Evolutionary conservation across 64 coral and sea anemone genomes (phyloP).

Genomic region (Pocillopora damicornis): DNA sequence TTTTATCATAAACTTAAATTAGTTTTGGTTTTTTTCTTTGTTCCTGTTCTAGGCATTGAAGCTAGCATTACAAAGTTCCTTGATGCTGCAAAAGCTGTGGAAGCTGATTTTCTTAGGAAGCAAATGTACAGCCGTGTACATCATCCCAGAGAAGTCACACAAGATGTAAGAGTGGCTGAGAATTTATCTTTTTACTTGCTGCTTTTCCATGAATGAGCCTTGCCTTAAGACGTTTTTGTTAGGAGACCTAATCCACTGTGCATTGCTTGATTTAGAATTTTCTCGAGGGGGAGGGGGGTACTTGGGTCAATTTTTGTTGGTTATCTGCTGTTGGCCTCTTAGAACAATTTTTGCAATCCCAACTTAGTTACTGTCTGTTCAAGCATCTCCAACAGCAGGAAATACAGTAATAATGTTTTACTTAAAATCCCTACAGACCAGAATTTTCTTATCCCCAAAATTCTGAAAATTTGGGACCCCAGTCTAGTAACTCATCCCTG

Average conservation of each 20-base stretch:
- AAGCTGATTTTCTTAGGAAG: slow-evolving; percentile 64
- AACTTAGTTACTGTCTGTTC: too few relatives aligned
- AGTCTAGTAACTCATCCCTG: too few relatives aligned
- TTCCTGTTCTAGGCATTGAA: slow-evolving; percentile 36
- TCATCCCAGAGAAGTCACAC: slow-evolving; percentile 60
- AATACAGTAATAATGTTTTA: too few relatives aligned
- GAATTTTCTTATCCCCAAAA: too few relatives aligned
- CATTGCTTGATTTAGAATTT: too few relatives aligned
- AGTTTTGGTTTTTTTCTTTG: not conserved
- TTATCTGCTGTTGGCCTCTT: not conserved
- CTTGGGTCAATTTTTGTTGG: not conserved
- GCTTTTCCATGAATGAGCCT: too few relatives aligned
- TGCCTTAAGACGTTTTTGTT: too few relatives aligned
- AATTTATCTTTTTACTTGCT: too few relatives aligned
- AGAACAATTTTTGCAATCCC: not conserved
- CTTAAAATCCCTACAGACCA: too few relatives aligned
- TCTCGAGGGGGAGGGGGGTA: too few relatives aligned
- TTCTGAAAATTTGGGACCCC: not conserved
- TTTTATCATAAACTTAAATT: not conserved
- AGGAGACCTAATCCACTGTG: too few relatives aligned
- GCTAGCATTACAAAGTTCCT: slow-evolving; percentile 54
- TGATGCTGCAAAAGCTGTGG: slow-evolving; percentile 44
- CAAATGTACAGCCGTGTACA: slow-evolving; percentile 70
- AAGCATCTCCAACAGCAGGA: too few relatives aligned
- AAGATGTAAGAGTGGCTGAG: slow-evolving; percentile 22